Evolutionary conservation across 2,113 vertebrate genomes (phyloP).

Genomic region (Scolopax mira): DNA sequence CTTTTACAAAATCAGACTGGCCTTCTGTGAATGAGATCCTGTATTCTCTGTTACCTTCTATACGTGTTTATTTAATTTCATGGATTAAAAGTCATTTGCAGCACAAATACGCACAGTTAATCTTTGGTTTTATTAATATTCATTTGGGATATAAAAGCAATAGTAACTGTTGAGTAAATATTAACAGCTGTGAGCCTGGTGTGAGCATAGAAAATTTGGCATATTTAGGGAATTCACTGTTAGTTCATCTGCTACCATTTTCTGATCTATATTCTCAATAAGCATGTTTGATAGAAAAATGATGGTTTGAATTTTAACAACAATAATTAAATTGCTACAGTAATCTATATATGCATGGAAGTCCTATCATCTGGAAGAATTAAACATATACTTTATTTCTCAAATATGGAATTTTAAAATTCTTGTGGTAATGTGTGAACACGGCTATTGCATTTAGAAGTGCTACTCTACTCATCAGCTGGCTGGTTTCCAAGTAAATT

Average conservation of each 20-base stretch:
- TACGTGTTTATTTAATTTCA: not conserved
- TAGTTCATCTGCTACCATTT: slow-evolving; percentile 47
- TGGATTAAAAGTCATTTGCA: not conserved
- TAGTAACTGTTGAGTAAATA: slow-evolving; percentile 61
- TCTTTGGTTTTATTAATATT: slow-evolving; percentile 32
- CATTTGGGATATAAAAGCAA: slow-evolving; percentile 43
- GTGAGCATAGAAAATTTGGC: slow-evolving; percentile 19
- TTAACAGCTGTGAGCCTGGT: slow-evolving; percentile 49
- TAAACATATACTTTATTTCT: not conserved
- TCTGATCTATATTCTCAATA: slow-evolving; percentile 40
- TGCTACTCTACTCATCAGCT: not conserved
- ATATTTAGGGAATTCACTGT: slow-evolving; percentile 24
- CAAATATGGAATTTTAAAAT: not conserved
- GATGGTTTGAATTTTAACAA: not conserved
- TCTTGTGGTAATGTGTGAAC: not conserved
- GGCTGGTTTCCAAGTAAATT: not conserved
- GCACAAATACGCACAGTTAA: not conserved
- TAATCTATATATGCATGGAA: not conserved
- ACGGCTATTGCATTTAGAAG: not conserved
- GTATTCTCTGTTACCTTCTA: not conserved
- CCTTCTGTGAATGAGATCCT: not conserved
- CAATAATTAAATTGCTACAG: slow-evolving; percentile 18
- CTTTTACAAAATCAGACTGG: not conserved
- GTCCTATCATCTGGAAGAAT: slow-evolving; percentile 7
- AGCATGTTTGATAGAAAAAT: slow-evolving; percentile 21